Percentiles rank a stretch among this genome's conserved stretches.
These are phyloP conservation scores for Colius striatus DNA, from an alignment of 2,113 vertebrate genomes.

Conservation along the genomic window DNA sequence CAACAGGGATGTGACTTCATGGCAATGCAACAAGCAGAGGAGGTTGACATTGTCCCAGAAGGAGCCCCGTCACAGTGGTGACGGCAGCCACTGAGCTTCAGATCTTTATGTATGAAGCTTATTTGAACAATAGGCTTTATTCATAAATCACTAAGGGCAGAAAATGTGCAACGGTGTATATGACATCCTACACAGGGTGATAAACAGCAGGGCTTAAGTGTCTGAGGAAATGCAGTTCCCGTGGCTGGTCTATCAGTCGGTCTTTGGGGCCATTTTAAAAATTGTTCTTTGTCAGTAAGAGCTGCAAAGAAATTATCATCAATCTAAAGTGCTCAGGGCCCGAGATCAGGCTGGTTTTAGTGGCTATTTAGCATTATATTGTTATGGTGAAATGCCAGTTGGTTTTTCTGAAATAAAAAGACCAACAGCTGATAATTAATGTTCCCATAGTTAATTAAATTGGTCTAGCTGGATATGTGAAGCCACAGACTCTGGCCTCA, in stretches of 20 bases:
- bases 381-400: neutral
- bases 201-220: neutral
- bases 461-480: neutral
- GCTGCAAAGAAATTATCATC: neutral
- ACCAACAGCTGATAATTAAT: neutral
- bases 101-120: neutral
- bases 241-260: neutral
- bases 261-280: neutral
- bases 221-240: neutral
- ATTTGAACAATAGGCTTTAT: neutral
- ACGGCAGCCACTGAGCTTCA: neutral
- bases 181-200: neutral
- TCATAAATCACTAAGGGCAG: neutral
- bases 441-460: neutral
- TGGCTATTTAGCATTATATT: neutral
- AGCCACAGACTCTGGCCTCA: neutral
- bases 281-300: neutral
- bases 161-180: neutral
- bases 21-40: neutral
- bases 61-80: rapidly evolving
- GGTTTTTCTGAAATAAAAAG: conserved; percentile 8
- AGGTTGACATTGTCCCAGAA: neutral
- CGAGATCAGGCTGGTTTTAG: neutral
- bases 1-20: neutral
- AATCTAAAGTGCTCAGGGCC: neutral